Evolutionary conservation across 37 sponge, comb jelly and placozoan genomes (phyloP).

Genomic region (Eunapius fragilis): DNA sequence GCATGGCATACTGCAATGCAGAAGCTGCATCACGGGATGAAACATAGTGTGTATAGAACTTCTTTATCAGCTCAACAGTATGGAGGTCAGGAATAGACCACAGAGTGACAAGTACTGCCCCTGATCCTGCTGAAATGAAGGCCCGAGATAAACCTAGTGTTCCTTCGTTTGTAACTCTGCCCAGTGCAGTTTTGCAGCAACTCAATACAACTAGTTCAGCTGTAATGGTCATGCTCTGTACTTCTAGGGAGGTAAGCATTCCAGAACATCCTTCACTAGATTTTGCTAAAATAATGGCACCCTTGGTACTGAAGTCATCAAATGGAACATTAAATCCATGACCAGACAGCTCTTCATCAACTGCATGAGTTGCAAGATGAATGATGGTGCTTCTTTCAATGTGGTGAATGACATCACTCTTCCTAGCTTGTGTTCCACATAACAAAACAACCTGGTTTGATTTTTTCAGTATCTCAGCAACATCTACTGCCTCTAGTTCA

Average conservation of each 20-base stretch:
- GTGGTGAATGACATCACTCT: background rate
- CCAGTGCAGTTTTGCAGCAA: slow-evolving; percentile 32
- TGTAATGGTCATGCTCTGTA: background rate
- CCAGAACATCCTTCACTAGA: slow-evolving; percentile 9
- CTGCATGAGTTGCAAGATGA: slow-evolving; percentile 40
- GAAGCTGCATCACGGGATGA: slow-evolving; percentile 11
- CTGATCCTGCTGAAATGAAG: slow-evolving; percentile 13
- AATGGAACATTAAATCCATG: background rate
- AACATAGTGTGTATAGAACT: background rate
- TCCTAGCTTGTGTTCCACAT: slow-evolving; percentile 2
- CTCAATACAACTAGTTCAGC: slow-evolving; percentile 28
- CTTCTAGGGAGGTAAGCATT: slow-evolving; percentile 17
- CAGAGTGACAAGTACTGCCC: slow-evolving; percentile 12
- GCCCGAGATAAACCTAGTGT: slow-evolving; percentile 26
- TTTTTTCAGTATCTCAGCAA: background rate
- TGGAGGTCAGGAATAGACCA: slow-evolving; percentile 20
- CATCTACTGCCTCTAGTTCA: background rate
- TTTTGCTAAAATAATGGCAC: slow-evolving; percentile 18
- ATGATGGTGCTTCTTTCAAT: background rate
- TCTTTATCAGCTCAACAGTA: slow-evolving; percentile 10
- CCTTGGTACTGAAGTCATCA: slow-evolving; percentile 10
- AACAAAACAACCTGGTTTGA: background rate
- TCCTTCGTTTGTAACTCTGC: slow-evolving; percentile 25
- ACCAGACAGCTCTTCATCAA: background rate
- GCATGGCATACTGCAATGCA: slow-evolving; percentile 9